Base-by-base conservation (phyloP, 2,888 invertebrate genomes). In the Athetis lepigone region DNA sequence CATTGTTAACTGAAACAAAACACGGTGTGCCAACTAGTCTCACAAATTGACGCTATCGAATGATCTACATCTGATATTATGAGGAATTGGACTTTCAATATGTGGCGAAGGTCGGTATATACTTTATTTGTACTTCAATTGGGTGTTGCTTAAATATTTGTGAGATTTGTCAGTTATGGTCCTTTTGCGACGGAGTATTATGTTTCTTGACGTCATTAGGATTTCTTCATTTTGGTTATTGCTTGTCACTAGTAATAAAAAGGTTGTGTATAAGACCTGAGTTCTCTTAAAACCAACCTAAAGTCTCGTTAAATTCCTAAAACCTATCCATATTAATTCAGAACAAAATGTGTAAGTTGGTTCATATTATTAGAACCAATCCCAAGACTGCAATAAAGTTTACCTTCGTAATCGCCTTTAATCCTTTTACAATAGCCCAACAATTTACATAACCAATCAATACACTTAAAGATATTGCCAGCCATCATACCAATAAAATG, bases 11-110 rank as follows among this genome's bases (percentile, higher is more conserved):
- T 9, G 46, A 25, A 60, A 79, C 73, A 74, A 58, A 73, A 75
- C 61, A 49, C 46, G 33, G 65, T 70, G 70, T 60, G 27, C 74
- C 54, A 55, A 64, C 46, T 39, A 58, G 67, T 56, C 62, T 55
- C 66, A 68, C 54, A 72, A 74, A 75, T 72, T 78, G 80, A 79
- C 78, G 55, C 18, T 81, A 82, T 82, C 81, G 40, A 40, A n/a
- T 23, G 46, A 82, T 81, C 82, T 78, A 64, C 51, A 81, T 78
- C 79, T 64, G 77, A 76, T 79, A 67, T 2, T 40, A 54, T 62
- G 63, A 64, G 70, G 59, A 63, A 76, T 66, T 70, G 46, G 63
- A 66, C 70, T 71, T 78, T 77, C 66, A 77, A 77, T 66, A 55
- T 64, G 55, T 70, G 49, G 55, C 47, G 75, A 75, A 75, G 75